Evolutionary conservation across 1,140 invertebrate genomes (phyloP), one percentile per base, ranked within the genome.

Genomic region (Chironomus tepperi): DNA sequence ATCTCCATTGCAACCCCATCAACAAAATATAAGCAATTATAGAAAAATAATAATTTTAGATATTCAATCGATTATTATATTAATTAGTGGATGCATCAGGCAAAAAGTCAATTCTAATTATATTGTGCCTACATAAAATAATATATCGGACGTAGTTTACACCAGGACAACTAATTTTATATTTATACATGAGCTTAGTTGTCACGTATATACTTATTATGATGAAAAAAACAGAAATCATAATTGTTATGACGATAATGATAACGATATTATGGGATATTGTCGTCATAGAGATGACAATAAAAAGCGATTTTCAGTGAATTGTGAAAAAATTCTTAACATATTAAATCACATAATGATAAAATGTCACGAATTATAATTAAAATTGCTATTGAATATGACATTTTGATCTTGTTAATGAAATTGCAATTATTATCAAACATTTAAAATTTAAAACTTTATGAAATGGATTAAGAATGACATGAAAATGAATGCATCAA

Each of bases 101-200:
- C 24, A 34, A 34, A 34, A 34, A 34, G 24, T 34, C 24, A 34
- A 1, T 34, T 34, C 24, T 34, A 34, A 34, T 34, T 34, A 34
- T 34, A 34, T 34, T 34, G 5, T 34, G 47, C 12, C 47, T 12
- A 15, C 47, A 12, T n/a, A 47, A 1, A 47, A 15, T 12, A 12
- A 15, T 3, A 15, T 57, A 57, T 57, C 5, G 24, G 10, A 57
- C 15, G 15, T 15, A n/a, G 12, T 3, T n/a, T 10, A 15, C 12
- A 57, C 47, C 12, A 34, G 24, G 47, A n/a, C 47, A 12, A n/a
- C 47, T 57, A 57, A n/a, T 15, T 57, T n/a, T 15, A 12, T 57
- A 57, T 57, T 57, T 57, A 57, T 57, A n/a, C n/a, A n/a, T n/a
- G n/a, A n/a, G n/a, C n/a, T n/a, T n/a, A 57, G 47, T 34, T 34